Evolutionary conservation across 2,888 invertebrate species (phyloP), one percentile per base, ranked within the genome.

Genomic region (Caenorhabditis becei): DNA sequence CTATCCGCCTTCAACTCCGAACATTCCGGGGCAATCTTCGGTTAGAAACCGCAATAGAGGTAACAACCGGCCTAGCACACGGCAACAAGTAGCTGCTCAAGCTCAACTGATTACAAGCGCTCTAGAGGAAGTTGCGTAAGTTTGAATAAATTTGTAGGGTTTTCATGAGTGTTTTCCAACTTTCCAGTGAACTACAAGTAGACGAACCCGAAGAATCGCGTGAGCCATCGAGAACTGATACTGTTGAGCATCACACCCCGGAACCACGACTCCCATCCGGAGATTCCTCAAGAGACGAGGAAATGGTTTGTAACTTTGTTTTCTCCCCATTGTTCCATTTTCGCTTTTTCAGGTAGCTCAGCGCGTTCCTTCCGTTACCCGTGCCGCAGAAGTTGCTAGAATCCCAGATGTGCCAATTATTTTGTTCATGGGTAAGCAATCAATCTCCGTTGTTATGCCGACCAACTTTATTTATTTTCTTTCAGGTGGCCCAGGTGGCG

Each of bases 401-500:
- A 89, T 91, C 26, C 88, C 89, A n/a, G 83, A 88, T 78, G 90
- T 91, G 10, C 91, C 91, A 8, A 84, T 91, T 18, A 86, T 91
- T 47, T 79, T 91, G 4, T 91, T 91, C 65, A 91, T 91, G 87
- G 91, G 90, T 89, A 56, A 26, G 84, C 16, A 20, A 26, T 53
- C n/a, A n/a, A n/a, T n/a, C n/a, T n/a, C n/a, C n/a, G n/a, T n/a
- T n/a, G n/a, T n/a, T n/a, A n/a, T n/a, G n/a, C n/a, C n/a, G n/a
- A n/a, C n/a, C n/a, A n/a, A n/a, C n/a, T n/a, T n/a, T n/a, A n/a
- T 51, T 5, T 11, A 44, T 44, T n/a, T n/a, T n/a, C 44, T 44
- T 26, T 24, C 62, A 91, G 91, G 91, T 11, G 91, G 91, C 1
- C 91, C 91, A 0, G 91, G 91, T n/a, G 91, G 90, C 0, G 88